Base-by-base conservation (phyloP, 2,888 invertebrate species). In the Molorchus minor region DNA sequence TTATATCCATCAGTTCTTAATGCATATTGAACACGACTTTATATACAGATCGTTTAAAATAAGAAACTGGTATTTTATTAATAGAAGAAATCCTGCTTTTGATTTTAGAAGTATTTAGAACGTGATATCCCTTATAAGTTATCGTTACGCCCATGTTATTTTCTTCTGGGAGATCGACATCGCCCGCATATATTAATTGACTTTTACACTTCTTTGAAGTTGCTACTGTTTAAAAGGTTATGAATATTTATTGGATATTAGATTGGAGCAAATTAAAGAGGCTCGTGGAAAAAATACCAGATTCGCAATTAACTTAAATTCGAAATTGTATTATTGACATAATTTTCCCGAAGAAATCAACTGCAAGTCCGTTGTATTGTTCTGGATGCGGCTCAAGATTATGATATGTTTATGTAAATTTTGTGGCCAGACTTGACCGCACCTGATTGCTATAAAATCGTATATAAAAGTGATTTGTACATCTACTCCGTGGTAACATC, bases 171-270 rank as follows among this genome's bases (percentile, higher is more conserved):
- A 44, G 56, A 60, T 51, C 57, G 62, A 66, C 64, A 61, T 47
- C 49, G 40, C 36, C 43, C 53, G 56, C 58, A 35, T 56, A 56
- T 61, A 65, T 60, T 65, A 65, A 65, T 63, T 63, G 61, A 64
- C 64, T 66, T 64, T 64, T 61, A 56, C 58, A 60, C 58, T 66
- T 66, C 61, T 67, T 62, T 64, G 54, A 62, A 64, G 54, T 60
- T 62, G 55, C 38, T 47, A 43, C 59, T 46, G 15, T 61, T 61
- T 61, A 40, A 56, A 60, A 61, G 38, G 25, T 60, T 61, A 67
- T 67, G 64, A 67, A 67, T 67, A 67, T 67, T 67, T 67, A 67
- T 64, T 61, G 61, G 58, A 57, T 56, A 65, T 67, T 64, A 65
- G 57, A 40, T 36, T 44, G 12, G 45, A 36, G 25, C 46, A 51